Evolutionary conservation across 2,113 vertebrate genomes (phyloP), one percentile per base, ranked within the genome.

Genomic region (Eulemur macaco): DNA sequence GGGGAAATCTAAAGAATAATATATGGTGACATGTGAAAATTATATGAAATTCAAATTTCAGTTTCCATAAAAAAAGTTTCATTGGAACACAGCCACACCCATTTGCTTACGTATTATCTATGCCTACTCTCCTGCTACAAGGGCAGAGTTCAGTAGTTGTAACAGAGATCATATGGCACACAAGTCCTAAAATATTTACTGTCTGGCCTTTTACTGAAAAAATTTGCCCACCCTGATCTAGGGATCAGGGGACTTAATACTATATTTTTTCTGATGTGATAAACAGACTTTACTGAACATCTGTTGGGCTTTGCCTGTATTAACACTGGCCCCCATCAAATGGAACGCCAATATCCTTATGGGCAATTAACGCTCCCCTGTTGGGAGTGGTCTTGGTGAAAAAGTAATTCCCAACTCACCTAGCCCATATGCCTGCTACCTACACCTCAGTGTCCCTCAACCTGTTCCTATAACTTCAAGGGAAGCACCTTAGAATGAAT

Each of bases 1-100:
- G 31, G 37, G 66, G 73, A 73, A 56, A 47, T 89, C 4, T 82
- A 92, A 95, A n/a, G 34, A 89, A 68, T 34, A 54, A 11, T 89
- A 93, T 77, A 71, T 81, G 60, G 39, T 68, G 63, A 80, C 64
- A 42, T 39, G 52, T 73, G 31, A 90, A 95, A 87, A 34, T 68
- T n/a, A 39, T n/a, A 87, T 52, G 5, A 88, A 86, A 95, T 81
- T 95, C 66, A 94, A 78, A 89, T 93, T 93, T 95, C 45, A 54
- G 58, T 64, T 78, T 89, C 68, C 27, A 45, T n/a, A 74, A 95
- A 96, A 29, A 63, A 97, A 76, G 1, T 14, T 76, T 86, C 15
- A 66, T 64, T 89, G 63, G 37, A 34, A 52, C 34, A 50, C 13
- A 93, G 68, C 23, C 42, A 31, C 1, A 13, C 42, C 69, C 68